Evolutionary conservation across 2,888 invertebrate genomes (phyloP), one percentile per base, ranked within the genome.

Genomic region (Caenorhabditis zanzibari): DNA sequence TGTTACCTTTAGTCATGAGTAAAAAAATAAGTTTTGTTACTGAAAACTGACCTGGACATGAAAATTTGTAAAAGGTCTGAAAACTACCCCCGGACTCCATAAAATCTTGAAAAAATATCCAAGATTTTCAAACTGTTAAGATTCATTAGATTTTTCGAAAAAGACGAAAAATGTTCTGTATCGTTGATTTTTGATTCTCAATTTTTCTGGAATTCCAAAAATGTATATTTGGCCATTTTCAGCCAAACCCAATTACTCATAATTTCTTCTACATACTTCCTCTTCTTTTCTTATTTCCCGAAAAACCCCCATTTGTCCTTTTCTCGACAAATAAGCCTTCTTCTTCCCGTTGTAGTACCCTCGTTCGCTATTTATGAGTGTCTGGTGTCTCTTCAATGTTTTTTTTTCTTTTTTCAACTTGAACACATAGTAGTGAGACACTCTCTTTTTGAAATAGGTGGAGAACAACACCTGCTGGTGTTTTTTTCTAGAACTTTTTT

Each of bases 321-420:
- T 52, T 52, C n/a, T 52, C 52, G 22, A 52, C 52, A 52, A 52
- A 52, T 52, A 52, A 52, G 52, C 52, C 52, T 19, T 52, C 44
- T 44, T 44, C 44, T 16, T 14, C 44, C 12, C 12, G 9, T 41
- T 41, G 32, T 32, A 32, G 32, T 16, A 16, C 14, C 44, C 52
- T 52, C 52, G 52, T 52, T 52, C 52, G 52, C 52, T 52, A 52
- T 52, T 52, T 52, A 52, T 52, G 52, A 52, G 19, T 52, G 22
- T 52, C 52, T 52, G 10, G 32, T 1, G 52, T 52, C 52, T 52
- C 52, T 52, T 22, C n/a, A 9, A 52, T 10, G 22, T 19, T 52
- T 52, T 12, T 12, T 9, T 9, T 9, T 22, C 7, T 19, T 16
- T 52, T 52, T 52, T 52, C 52, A 52, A 52, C 52, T 52, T 52